Conservation (phyloP, 2,113 vertebrate species). For the Engraulis encrasicolus region DNA sequence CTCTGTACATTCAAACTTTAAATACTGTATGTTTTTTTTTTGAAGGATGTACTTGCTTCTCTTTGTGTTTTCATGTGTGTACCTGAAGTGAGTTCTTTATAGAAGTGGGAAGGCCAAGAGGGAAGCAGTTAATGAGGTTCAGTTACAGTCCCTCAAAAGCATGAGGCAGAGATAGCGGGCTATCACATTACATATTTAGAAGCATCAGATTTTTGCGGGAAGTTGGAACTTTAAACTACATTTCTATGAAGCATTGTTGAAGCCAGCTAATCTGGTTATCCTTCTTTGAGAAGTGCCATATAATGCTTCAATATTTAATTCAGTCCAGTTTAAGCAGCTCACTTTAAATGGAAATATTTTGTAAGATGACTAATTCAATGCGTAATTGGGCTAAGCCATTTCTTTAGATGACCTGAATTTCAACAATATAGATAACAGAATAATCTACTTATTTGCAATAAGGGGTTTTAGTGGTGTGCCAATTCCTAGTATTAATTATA, state of each 20-base stretch:
- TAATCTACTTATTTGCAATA: conserved; percentile 11
- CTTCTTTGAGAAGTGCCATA: neutral
- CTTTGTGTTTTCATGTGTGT: neutral
- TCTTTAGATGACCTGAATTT: neutral
- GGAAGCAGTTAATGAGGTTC: neutral
- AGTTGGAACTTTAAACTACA: neutral
- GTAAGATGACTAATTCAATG: neutral
- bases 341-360: neutral
- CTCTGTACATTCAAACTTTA: neutral
- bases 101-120: neutral
- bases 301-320: neutral
- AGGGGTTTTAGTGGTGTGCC: neutral
- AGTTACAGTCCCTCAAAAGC: neutral
- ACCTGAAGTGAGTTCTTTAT: neutral
- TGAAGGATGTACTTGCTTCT: neutral
- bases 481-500: conserved; percentile 10
- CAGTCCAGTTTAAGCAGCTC: conserved; percentile 11
- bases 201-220: neutral
- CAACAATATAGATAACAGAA: neutral
- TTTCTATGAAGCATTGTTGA: neutral
- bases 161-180: neutral
- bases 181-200: neutral
- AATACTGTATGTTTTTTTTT: neutral
- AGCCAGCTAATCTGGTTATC: neutral
- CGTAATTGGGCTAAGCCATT: neutral